A percentile compares a stretch with the other conserved stretches of the same genome.
Conservation (phyloP, 2,113 vertebrate species). For the Ancistrus triradiatus region DNA sequence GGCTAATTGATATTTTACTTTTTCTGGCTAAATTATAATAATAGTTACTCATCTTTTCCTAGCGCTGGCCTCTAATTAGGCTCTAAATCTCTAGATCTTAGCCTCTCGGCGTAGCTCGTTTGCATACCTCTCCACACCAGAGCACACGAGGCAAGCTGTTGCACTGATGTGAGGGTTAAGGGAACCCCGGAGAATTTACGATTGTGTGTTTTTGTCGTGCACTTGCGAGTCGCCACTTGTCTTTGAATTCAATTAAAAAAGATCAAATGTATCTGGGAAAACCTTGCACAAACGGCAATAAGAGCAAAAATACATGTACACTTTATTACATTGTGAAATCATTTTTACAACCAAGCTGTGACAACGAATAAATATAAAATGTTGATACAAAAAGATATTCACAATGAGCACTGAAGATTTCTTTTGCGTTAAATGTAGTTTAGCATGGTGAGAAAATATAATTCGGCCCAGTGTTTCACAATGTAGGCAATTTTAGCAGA, state of each 20-base stretch:
- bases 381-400: not conserved
- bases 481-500: no score
- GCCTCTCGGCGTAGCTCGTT: not conserved
- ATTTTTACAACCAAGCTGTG: not conserved
- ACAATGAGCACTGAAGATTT: not conserved
- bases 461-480: no score
- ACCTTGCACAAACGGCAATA: no score
- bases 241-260: no score
- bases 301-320: not conserved
- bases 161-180: not conserved
- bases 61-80: not conserved
- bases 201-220: not conserved
- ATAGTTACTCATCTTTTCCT: not conserved
- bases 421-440: no score
- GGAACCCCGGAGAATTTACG: not conserved
- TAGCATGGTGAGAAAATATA: no score
- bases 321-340: conserved; percentile 15
- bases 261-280: no score
- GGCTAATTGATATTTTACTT: not conserved
- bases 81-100: not conserved
- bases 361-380: not conserved
- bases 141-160: not conserved
- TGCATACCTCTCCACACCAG: not conserved
- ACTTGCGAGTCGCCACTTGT: not conserved
- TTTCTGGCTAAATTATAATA: not conserved